phyloP scores from a whole-genome alignment of 23 tunicate genomes.

The Phallusia fumigata region DNA sequence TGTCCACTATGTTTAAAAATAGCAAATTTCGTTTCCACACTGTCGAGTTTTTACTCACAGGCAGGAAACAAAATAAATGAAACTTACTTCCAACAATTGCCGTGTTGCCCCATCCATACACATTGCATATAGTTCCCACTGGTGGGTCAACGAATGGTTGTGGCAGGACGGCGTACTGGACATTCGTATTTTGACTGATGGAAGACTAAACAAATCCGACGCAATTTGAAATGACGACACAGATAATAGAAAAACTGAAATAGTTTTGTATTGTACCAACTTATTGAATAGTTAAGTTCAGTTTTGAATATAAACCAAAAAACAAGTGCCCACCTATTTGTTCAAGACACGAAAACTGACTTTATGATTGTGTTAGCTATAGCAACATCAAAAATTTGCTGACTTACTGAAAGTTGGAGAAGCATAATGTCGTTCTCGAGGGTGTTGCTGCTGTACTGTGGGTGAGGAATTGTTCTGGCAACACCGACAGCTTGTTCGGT shows the following conservation, averaged over 20 bases:
- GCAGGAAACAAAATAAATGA: too few species aligned
- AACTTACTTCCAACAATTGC: slow-evolving; percentile 41
- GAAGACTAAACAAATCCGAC: neutral
- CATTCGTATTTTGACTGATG: neutral
- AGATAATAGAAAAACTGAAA: too few species aligned
- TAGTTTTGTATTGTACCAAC: too few species aligned
- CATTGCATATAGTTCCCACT: slow-evolving; percentile 34
- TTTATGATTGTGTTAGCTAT: too few species aligned
- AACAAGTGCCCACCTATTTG: too few species aligned
- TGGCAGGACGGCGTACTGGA: slow-evolving; percentile 40
- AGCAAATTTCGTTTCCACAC: too few species aligned
- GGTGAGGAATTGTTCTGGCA: slow-evolving; percentile 50
- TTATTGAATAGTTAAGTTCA: too few species aligned
- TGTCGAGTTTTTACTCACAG: too few species aligned
- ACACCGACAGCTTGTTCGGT: slow-evolving; percentile 66
- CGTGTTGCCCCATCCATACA: slow-evolving; percentile 63
- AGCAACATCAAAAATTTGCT: too few species aligned
- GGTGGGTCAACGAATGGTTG: slow-evolving; percentile 10
- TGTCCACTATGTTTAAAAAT: too few species aligned
- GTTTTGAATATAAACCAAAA: too few species aligned
- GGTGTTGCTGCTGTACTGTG: slow-evolving; percentile 57
- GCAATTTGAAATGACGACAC: neutral
- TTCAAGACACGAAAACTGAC: too few species aligned
- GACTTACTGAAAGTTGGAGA: slow-evolving; percentile 40
- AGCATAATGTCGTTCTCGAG: slow-evolving; percentile 76